Evolutionary conservation across 37 sponge, comb jelly and placozoan genomes (phyloP).

Genomic region (Dysidea cf. avara): DNA sequence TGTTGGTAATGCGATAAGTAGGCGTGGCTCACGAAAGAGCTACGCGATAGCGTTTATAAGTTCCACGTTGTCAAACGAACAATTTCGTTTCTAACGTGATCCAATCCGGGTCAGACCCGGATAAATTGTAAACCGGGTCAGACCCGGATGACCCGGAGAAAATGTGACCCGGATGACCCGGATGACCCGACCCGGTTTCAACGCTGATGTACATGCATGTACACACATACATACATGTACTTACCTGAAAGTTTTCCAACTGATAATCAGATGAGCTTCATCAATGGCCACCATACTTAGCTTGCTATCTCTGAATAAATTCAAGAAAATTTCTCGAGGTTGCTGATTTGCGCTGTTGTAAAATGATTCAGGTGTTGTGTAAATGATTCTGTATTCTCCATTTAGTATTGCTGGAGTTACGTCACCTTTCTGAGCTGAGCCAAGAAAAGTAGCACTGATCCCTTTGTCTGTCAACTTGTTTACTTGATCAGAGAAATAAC

Average conservation of each 20-base stretch:
- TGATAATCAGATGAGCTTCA: slow-evolving; percentile 22
- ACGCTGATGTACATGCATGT: no score
- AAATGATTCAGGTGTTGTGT: slow-evolving; percentile 23
- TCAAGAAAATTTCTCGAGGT: slow-evolving; percentile 6
- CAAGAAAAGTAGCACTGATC: background rate
- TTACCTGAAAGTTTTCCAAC: slow-evolving; percentile 14
- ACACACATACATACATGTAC: background rate
- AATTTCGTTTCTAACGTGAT: no score
- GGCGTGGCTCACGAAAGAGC: no score
- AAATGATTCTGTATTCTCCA: background rate
- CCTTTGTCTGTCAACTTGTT: background rate
- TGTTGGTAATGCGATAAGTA: no score
- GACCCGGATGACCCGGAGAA: no score
- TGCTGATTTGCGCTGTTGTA: background rate
- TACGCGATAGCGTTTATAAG: no score
- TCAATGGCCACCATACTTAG: slow-evolving; percentile 12
- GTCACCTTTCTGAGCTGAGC: slow-evolving; percentile 3
- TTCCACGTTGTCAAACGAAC: no score
- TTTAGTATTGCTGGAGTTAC: background rate
- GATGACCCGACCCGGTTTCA: no score
- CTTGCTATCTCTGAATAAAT: background rate
- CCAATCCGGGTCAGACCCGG: no score
- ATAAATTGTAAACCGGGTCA: no score
- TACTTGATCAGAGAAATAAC: slow-evolving; percentile 1
- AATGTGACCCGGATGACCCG: no score